Evolutionary conservation across 2,113 vertebrate genomes (phyloP), one percentile per base, ranked within the genome.

Genomic region (Tachycineta bicolor): DNA sequence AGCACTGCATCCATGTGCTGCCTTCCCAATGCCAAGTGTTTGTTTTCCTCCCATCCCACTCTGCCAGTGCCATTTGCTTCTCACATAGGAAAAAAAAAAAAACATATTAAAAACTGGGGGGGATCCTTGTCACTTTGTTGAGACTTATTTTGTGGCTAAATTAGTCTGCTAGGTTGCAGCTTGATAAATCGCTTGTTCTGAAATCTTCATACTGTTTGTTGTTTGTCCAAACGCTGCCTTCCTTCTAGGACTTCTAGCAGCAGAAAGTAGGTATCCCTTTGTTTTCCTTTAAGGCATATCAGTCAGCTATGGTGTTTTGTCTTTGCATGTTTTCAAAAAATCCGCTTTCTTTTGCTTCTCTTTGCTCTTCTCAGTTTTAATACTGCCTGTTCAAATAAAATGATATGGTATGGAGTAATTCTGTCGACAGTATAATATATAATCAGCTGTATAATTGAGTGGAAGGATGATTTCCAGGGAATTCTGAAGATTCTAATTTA

Each of bases 221-320:
- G 97, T 98, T 98, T 99, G 97, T 98, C 93, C 98, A 98, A 98
- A 98, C 96, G 99, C 99, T 98, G 98, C 98, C 98, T 97, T 90
- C 97, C 97, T 98, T 97, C 94, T 98, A 99, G 99, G 99, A 99
- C 98, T 99, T 91, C 98, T 99, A 98, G 99, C 99, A 94, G 99
- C 99, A 98, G 99, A 99, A 99, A 99, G 99, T 99, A 99, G 98
- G 99, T 99, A 99, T 98, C 98, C 96, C 96, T 98, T 97, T 97
- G 96, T 98, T 98, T 98, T 98, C 97, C 98, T 98, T 95, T 97
- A 97, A 97, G 97, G 96, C 98, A 89, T 98, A 92, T 97, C 96
- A 97, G 96, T 97, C 96, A 95, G 95, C 97, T 97, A 73, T 96
- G 92, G 65, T 98, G 92, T 97, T 37, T 37, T 37, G 89, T 98